Evolutionary conservation across 1,140 invertebrate species (phyloP).

Genomic region (Habropoda laboriosa): DNA sequence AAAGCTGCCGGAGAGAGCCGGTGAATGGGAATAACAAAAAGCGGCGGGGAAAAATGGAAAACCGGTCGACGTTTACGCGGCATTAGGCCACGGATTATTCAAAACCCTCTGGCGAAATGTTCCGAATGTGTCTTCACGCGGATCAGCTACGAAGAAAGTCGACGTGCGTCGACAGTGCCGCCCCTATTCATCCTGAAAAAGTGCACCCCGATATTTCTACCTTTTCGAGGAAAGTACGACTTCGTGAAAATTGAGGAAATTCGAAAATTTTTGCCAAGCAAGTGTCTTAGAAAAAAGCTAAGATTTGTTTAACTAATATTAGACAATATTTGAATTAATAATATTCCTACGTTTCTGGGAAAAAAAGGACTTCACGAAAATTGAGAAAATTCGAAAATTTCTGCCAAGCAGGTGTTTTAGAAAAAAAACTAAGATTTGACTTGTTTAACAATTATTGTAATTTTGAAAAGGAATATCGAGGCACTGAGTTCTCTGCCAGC

Average conservation of each 20-base stretch:
- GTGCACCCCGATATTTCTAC: background rate
- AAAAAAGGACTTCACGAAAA: no score
- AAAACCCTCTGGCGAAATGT: constrained; percentile 59
- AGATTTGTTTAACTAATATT: no score
- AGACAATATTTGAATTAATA: no score
- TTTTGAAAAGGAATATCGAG: no score
- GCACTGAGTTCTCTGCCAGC: no score
- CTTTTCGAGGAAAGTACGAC: background rate
- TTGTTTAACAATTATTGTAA: no score
- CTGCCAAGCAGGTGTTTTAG: no score
- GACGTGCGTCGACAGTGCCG: constrained; percentile 9
- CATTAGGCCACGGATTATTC: constrained; percentile 75
- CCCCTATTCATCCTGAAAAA: background rate
- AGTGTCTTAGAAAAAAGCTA: no score
- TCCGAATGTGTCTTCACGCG: constrained; percentile 54
- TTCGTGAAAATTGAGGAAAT: background rate
- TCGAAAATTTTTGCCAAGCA: no score
- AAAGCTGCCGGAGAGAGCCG: background rate
- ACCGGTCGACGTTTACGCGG: constrained; percentile 65
- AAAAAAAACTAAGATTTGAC: no score
- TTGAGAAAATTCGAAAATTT: no score
- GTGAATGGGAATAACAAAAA: constrained; percentile 30
- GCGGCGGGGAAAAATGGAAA: constrained; percentile 32
- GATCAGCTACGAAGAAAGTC: constrained; percentile 15
- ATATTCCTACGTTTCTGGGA: no score